phyloP scores from a whole-genome alignment of 2,888 invertebrate genomes.

The Desoria tigrina region DNA sequence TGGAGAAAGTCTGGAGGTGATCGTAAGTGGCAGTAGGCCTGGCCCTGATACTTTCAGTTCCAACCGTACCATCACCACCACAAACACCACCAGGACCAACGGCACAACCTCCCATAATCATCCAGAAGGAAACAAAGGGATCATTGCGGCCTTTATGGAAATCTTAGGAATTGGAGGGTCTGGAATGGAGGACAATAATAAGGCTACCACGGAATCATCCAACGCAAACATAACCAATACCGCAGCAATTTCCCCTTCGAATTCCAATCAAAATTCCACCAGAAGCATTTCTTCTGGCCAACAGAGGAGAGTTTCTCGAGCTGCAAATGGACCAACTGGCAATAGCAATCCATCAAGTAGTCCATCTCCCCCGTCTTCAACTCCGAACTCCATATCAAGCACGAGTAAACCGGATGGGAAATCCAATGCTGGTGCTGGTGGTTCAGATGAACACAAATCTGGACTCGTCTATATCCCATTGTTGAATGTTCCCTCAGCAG shows the following conservation, averaged over 20 bases:
- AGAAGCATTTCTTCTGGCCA: not conserved
- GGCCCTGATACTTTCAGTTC: constrained; percentile 1
- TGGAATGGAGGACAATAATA: not conserved
- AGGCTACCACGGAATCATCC: not conserved
- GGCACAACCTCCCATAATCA: constrained; percentile 11
- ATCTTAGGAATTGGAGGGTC: not conserved
- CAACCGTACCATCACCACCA: constrained; percentile 21
- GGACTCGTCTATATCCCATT: too few species aligned
- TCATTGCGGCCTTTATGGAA: constrained; percentile 8
- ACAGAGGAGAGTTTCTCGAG: not conserved
- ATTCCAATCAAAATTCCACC: constrained; percentile 21
- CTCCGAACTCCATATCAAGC: not conserved
- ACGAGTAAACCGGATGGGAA: too few species aligned
- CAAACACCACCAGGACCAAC: constrained; percentile 13
- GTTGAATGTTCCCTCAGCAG: not conserved
- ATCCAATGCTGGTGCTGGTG: too few species aligned
- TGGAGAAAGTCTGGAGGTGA: too few species aligned
- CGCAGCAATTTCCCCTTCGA: not conserved
- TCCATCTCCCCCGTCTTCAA: constrained; percentile 32
- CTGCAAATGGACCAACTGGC: constrained; percentile 23
- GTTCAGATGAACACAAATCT: too few species aligned
- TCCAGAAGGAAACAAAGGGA: too few species aligned
- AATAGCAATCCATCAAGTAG: constrained; percentile 44
- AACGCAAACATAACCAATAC: not conserved
- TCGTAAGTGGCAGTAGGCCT: too few species aligned